Evolutionary conservation across 92 coral and sea anemone genomes (phyloP), one percentile per base, ranked within the genome.

Genomic region (Porites evermanni): DNA sequence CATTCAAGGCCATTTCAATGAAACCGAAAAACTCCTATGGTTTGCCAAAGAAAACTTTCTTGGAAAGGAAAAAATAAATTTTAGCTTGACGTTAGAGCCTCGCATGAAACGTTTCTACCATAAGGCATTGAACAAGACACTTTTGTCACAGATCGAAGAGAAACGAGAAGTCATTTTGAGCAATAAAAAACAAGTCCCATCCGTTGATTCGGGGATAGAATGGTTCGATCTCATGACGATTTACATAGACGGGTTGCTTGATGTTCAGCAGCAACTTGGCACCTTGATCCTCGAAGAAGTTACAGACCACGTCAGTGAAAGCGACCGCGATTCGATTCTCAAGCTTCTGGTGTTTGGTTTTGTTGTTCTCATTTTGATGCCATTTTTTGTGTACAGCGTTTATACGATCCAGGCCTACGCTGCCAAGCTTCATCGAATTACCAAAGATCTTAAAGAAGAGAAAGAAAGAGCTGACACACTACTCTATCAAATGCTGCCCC

Each of bases 221-320:
- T 93, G 96, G 96, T 93, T 93, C 69, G 17, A 74, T 1, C 32
- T 78, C 14, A 93, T 93, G 93, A 88, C 96, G 2, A 53, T 10
- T 64, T 93, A 93, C 77, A 91, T 91, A 16, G 78, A 93, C 47
- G 78, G 85, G 12, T 54, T 93, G 26, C 82, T 91, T 13, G 24
- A 53, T 2, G 90, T 91, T n/a, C 96, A 93, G 61, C 82, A 70
- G 11, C 14, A 86, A 51, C 81, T 84, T 2, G 96, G 94, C 19
- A 12, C 58, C 4, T 17, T 72, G 4, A 84, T 93, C 44, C 75
- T 79, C 2, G 26, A 60, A 5, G 69, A 52, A 54, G 18, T 91
- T 12, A 7, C 67, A 12, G 52, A 26, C 8, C 44, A 71, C 13
- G 91, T 91, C 19, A 74, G 65, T 72, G 12, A 32, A 5, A 82